Conservation (phyloP, 2,797 vertebrate genomes). For the Acrossocheilus fasciatus region DNA sequence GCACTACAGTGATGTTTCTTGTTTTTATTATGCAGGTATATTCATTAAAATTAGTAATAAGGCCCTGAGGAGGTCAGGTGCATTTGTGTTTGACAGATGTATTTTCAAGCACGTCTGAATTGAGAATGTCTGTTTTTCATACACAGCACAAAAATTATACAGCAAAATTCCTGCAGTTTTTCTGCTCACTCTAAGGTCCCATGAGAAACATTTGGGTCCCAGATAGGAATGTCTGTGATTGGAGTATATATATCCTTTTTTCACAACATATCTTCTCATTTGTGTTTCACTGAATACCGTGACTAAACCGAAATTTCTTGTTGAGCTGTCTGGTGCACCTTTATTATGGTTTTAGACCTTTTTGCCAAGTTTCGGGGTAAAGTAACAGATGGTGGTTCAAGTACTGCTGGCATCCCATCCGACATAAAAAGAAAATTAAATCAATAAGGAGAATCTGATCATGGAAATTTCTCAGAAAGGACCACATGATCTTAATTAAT, state of each 20-base stretch:
- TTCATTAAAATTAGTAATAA: not conserved
- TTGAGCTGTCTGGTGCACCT: not conserved
- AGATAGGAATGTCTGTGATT: not conserved
- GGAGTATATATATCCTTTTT: not conserved
- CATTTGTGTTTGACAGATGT: not conserved
- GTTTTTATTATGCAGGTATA: not conserved
- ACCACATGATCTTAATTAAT: not conserved
- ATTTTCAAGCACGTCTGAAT: not conserved
- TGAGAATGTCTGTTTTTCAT: not conserved
- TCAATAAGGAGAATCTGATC: slow-evolving; percentile 15
- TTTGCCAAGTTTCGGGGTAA: not conserved
- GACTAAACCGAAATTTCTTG: not conserved
- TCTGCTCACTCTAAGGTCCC: not conserved
- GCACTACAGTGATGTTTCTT: not conserved
- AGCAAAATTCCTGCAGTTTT: not conserved
- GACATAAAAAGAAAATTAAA: slow-evolving; percentile 3
- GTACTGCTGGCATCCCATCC: not conserved
- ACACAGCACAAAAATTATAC: not conserved
- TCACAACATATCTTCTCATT: not conserved
- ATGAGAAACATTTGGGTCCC: not conserved
- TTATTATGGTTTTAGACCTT: slow-evolving; percentile 19
- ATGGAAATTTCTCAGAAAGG: not conserved
- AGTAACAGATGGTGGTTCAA: not conserved
- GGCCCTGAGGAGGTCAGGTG: not conserved
- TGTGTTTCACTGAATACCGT: not conserved